Conservation (phyloP, 2,797 vertebrate genomes). For the Zenarchopterus dispar region DNA sequence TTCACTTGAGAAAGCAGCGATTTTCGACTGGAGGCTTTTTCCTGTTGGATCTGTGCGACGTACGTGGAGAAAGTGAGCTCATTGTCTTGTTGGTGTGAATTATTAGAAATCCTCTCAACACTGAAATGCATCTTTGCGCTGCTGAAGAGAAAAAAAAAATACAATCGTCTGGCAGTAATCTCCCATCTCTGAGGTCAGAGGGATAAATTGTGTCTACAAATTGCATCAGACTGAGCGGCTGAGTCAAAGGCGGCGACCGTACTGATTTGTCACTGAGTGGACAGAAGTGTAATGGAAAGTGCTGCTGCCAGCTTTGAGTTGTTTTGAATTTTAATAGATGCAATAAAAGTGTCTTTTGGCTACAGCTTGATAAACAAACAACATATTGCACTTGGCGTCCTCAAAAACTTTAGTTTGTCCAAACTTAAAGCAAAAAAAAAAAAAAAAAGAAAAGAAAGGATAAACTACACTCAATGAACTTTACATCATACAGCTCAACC, state of each 20-base stretch:
- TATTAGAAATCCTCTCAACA: slow-evolving; percentile 14
- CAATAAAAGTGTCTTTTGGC: not conserved
- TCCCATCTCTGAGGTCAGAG: slow-evolving; percentile 14
- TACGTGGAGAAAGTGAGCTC: slow-evolving; percentile 18
- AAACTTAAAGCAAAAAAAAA: not conserved
- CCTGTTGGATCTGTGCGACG: slow-evolving; percentile 17
- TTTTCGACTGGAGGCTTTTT: slow-evolving; percentile 32
- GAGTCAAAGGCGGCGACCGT: slow-evolving; percentile 21
- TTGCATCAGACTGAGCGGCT: slow-evolving; percentile 25
- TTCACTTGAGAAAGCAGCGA: slow-evolving; percentile 34
- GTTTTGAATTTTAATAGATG: slow-evolving; percentile 4
- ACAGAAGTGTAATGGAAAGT: slow-evolving; percentile 2
- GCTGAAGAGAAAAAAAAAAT: slow-evolving; percentile 16
- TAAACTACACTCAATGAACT: not conserved
- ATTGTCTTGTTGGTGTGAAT: slow-evolving; percentile 21
- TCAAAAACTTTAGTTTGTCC: not conserved
- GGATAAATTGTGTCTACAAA: slow-evolving; percentile 19
- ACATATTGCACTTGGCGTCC: not conserved
- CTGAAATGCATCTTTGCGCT: slow-evolving; percentile 24
- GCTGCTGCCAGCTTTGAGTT: slow-evolving; percentile 9
- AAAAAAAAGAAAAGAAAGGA: not conserved
- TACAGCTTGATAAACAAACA: slow-evolving; percentile 3
- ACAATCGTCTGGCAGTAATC: not conserved
- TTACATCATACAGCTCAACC: not conserved
- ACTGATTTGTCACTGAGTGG: slow-evolving; percentile 6